A percentile compares a stretch with the other conserved stretches of the same genome.
These are phyloP conservation scores for Fragum whitleyi DNA, from an alignment of 2,888 invertebrate species.

Conservation along the genomic window DNA sequence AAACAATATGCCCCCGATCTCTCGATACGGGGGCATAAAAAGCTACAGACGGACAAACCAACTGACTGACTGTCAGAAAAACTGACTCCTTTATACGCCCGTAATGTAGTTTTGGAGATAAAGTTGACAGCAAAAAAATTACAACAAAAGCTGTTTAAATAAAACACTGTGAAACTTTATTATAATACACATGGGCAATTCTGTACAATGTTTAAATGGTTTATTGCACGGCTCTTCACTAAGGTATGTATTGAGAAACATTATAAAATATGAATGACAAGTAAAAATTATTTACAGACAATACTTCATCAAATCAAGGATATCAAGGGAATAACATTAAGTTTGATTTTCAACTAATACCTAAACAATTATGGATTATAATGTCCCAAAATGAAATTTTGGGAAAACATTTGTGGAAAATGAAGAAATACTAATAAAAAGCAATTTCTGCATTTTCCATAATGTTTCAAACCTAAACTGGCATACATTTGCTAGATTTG, in stretches of 20 bases:
- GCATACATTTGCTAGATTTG: too few relatives aligned
- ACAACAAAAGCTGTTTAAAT: background rate
- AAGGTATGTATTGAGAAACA: background rate
- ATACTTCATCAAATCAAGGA: background rate
- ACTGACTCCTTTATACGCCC: too few relatives aligned
- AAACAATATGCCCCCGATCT: too few relatives aligned
- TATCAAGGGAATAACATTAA: background rate
- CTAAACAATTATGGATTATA: too few relatives aligned
- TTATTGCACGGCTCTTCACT: constrained; percentile 17
- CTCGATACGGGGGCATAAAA: too few relatives aligned
- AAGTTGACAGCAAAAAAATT: too few relatives aligned
- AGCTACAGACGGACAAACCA: too few relatives aligned
- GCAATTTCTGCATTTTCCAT: background rate
- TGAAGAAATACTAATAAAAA: background rate
- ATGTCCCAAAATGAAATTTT: background rate
- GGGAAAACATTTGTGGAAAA: background rate
- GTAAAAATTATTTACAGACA: background rate
- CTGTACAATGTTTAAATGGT: constrained; percentile 11
- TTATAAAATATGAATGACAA: too few relatives aligned
- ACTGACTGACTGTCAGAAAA: too few relatives aligned
- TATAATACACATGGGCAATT: background rate
- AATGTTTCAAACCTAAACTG: too few relatives aligned
- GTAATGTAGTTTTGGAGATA: too few relatives aligned
- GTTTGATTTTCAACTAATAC: too few relatives aligned
- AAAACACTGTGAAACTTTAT: constrained; percentile 19